Evolutionary conservation across 1,140 invertebrate genomes (phyloP), one percentile per base, ranked within the genome.

Genomic region (Anthonomus grandis): DNA sequence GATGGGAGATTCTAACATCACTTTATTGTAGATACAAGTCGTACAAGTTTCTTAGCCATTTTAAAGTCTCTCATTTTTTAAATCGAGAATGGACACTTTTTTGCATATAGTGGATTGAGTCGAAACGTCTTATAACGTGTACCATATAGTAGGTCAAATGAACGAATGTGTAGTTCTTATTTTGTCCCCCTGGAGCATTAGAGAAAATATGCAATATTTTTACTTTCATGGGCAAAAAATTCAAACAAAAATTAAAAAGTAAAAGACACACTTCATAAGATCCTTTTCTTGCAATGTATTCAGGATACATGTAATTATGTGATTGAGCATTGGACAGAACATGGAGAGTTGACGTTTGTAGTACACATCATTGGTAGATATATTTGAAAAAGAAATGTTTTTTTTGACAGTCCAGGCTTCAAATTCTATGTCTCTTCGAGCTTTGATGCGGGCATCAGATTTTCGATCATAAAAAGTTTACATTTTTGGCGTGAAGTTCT

Each of bases 361-460:
- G 21, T 44, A 58, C 13, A 53, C 39, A 23, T 57, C 55, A 42
- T 50, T 49, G n/a, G n/a, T n/a, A n/a, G n/a, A n/a, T 4, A 57
- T 57, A 13, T 57, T 57, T 12, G 55, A 39, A 15, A 41, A 10
- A 8, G 22, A 17, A 6, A 57, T 8, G 22, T 57, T 57, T 25
- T n/a, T 57, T 57, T 51, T 31, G 25, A 50, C 42, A 19, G 24
- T 22, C 12, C 37, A 38, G 17, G 27, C 21, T 50, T 47, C 45
- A 56, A 41, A 45, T 36, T 31, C 19, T 17, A 13, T 37, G 24
- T 54, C 21, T 37, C 38, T 45, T 31, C 21, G n/a, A n/a, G 50
- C 49, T 17, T 1, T 18, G 27, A 13, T 41, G 38, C 13, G 38
- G 18, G 38, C 18, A 13, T 8, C 38, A 8, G 5, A 9, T 41